A percentile compares a stretch with the other conserved stretches of the same genome.
phyloP scores from a whole-genome alignment of 2,113 vertebrate species.

The Ceyx melanurus region DNA sequence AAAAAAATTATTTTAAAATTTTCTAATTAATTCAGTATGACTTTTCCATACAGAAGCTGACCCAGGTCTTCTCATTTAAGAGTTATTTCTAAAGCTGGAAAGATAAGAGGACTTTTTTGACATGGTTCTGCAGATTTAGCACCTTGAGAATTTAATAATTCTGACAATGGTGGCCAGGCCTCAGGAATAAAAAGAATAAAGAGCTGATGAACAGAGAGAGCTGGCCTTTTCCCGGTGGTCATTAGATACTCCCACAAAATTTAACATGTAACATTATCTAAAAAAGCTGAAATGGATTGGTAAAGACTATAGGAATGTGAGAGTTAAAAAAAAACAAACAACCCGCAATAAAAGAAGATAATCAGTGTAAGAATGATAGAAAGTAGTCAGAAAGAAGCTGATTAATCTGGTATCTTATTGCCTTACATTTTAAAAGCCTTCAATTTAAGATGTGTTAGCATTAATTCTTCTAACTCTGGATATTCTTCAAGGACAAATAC shows the following conservation, averaged over 20 bases:
- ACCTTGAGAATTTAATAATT: background rate
- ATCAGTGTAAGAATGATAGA: background rate
- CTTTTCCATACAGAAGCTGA: background rate
- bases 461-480: background rate
- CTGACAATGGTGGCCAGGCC: background rate
- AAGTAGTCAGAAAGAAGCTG: background rate
- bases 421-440: too few relatives aligned
- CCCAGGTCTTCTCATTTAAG: background rate
- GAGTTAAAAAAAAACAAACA: background rate
- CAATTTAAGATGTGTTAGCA: background rate
- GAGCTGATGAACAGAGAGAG: background rate
- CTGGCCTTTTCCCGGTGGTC: background rate
- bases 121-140: background rate
- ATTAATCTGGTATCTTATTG: background rate
- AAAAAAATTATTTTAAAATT: background rate
- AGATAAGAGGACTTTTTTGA: background rate
- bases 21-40: background rate
- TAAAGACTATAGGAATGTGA: background rate
- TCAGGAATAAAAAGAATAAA: background rate
- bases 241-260: background rate
- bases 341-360: too few relatives aligned
- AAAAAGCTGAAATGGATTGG: background rate
- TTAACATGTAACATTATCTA: fast-evolving
- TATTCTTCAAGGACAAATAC: background rate
- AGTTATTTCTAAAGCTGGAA: background rate